Evolutionary conservation across 2,888 invertebrate genomes (phyloP), one percentile per base, ranked within the genome.

Genomic region (Synergus japonicus): DNA sequence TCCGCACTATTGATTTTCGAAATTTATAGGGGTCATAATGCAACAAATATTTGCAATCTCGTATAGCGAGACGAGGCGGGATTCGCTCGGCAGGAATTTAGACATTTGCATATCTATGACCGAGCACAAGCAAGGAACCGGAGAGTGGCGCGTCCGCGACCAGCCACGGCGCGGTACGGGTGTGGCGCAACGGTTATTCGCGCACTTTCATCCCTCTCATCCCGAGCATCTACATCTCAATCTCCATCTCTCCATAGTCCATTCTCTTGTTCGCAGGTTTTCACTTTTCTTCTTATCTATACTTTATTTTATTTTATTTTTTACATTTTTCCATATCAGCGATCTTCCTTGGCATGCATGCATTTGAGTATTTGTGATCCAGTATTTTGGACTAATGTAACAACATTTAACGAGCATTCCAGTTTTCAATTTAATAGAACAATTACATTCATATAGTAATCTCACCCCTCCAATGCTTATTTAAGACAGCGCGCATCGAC

Each of bases 31-130:
- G 63, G 46, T 69, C 43, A 77, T 78, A 78, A 77, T 76, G 69
- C 78, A 81, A 81, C 76, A 83, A 81, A 81, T 81, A 81, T 83
- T 82, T 81, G 76, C 77, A 79, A 81, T 80, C 79, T 79, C 76
- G 54, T 54, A 37, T 49, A 54, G 29, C n/a, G 49, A 41, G 54
- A 54, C 73, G 73, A 73, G 54, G 73, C 73, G 73, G 73, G 73
- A 73, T 73, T 73, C 73, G 54, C 76, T 63, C 46, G 66, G 63
- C 76, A 46, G 69, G 77, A 76, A 76, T 82, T 54, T 54, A 79
- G 77, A 76, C 77, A 82, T 82, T 82, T 82, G 80, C 79, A 82
- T 80, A 79, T 80, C 80, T 80, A 67, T 78, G 78, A 69, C 37
- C 37, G 37, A 37, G 77, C 22, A 37, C 73, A 54, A 54, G 54